Percentiles rank a stretch among this genome's conserved stretches.
phyloP scores from a whole-genome alignment of 1,140 invertebrate species.

The Drosophila ercepeae region DNA sequence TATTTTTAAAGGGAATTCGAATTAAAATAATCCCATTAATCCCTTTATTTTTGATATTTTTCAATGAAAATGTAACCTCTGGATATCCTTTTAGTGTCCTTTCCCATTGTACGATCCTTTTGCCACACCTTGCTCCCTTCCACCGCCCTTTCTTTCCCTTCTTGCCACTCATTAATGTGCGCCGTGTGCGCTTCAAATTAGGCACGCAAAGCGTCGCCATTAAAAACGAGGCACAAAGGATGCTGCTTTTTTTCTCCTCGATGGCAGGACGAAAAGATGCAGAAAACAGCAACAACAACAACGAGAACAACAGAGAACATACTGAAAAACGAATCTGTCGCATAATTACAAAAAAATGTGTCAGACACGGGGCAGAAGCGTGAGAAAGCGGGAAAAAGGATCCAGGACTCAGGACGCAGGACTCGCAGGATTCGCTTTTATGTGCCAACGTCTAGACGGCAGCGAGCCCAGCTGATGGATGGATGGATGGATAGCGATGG shows the following conservation, averaged over 20 bases:
- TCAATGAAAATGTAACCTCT: no score
- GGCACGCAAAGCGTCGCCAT: conserved; percentile 72
- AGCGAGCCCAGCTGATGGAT: conserved; percentile 44
- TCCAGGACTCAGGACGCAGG: neutral
- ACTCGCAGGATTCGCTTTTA: conserved; percentile 57
- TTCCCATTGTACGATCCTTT: neutral
- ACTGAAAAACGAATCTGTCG: conserved; percentile 68
- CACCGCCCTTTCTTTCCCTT: neutral
- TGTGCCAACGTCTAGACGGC: conserved; percentile 67
- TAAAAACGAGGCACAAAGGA: conserved; percentile 61
- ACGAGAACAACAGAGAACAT: conserved; percentile 10
- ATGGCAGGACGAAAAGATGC: neutral
- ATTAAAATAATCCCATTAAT: no score
- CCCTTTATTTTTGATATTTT: no score
- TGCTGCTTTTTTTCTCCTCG: conserved; percentile 1
- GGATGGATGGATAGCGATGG: neutral
- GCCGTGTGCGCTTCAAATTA: conserved; percentile 74
- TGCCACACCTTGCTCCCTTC: no score
- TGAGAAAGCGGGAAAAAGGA: conserved; percentile 26
- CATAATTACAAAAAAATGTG: conserved; percentile 76
- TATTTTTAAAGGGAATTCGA: no score
- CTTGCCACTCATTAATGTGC: conserved; percentile 68
- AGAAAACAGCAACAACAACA: conserved; percentile 3
- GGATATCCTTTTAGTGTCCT: no score
- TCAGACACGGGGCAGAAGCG: conserved; percentile 49